Conservation (phyloP, 2,888 invertebrate species). For the Bimastos eiseni region DNA sequence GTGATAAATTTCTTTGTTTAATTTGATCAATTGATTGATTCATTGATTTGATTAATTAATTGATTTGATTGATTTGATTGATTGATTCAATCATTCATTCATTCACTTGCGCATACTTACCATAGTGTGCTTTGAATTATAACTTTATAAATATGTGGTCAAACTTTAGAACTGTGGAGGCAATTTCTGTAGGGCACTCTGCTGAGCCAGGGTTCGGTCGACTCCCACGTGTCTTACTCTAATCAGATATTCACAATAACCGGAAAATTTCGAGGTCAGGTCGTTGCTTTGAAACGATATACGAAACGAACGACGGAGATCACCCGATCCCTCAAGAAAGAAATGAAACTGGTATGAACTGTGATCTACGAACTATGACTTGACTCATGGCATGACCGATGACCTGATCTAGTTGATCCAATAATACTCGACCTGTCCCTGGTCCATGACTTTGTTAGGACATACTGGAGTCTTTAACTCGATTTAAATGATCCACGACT, state of each 20-base stretch:
- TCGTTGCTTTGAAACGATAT: constrained; percentile 57
- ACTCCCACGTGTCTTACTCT: constrained; percentile 51
- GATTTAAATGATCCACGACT: no score
- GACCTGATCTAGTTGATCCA: background rate
- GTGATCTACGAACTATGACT: background rate
- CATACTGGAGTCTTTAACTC: no score
- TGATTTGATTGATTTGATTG: no score
- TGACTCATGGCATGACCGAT: background rate
- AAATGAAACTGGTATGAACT: constrained; percentile 33
- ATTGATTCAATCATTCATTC: no score
- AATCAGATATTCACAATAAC: constrained; percentile 41
- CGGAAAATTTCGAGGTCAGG: constrained; percentile 55
- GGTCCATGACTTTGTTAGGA: no score
- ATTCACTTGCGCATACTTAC: no score
- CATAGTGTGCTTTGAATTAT: no score
- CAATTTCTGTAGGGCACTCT: constrained; percentile 44
- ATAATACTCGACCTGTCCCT: background rate
- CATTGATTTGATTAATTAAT: no score
- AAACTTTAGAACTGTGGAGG: no score
- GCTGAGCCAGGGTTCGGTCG: constrained; percentile 51
- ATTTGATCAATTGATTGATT: no score
- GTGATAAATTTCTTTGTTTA: no score
- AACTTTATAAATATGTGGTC: no score
- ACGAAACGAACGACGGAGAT: constrained; percentile 52
- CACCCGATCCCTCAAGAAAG: constrained; percentile 55